These are phyloP conservation scores for Neolamprologus ventralis DNA, from an alignment of 2,113 vertebrate genomes.

Conservation along the genomic window DNA sequence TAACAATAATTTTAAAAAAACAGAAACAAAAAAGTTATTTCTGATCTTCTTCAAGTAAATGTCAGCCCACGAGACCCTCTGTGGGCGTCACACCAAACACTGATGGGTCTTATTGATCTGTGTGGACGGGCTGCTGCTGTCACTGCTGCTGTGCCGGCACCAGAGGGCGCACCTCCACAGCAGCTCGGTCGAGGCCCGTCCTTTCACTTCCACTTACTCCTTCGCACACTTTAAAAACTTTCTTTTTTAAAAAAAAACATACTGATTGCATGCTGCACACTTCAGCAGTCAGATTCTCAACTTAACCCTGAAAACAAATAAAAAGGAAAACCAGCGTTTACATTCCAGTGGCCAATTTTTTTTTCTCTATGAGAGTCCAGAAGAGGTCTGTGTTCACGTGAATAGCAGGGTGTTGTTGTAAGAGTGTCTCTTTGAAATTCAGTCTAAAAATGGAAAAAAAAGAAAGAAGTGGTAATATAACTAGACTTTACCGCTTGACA, in stretches of 20 bases:
- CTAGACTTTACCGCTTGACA: slow-evolving; percentile 52
- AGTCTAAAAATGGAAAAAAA: neutral
- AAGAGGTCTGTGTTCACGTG: slow-evolving; percentile 42
- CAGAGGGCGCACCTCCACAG: slow-evolving; percentile 21
- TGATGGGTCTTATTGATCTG: neutral
- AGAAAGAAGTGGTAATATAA: slow-evolving; percentile 44
- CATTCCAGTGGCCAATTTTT: slow-evolving; percentile 61
- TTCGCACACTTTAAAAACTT: neutral
- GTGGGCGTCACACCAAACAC: slow-evolving; percentile 25
- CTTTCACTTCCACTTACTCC: neutral
- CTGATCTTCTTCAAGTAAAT: slow-evolving; percentile 14
- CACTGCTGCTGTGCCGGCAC: slow-evolving; percentile 43
- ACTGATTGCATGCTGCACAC: neutral
- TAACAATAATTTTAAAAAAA: neutral
- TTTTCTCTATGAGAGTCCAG: slow-evolving; percentile 5
- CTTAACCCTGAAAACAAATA: neutral
- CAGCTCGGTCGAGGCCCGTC: slow-evolving; percentile 47
- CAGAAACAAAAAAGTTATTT: neutral
- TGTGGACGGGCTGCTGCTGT: slow-evolving; percentile 32
- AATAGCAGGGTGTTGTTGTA: slow-evolving; percentile 5
- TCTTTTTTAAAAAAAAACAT: neutral
- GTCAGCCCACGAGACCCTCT: neutral
- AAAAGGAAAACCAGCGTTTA: slow-evolving; percentile 42
- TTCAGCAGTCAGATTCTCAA: slow-evolving; percentile 12
- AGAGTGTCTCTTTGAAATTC: slow-evolving; percentile 35